Evolutionary conservation across 2,888 invertebrate species (phyloP), one percentile per base, ranked within the genome.

Genomic region (Incurvaria masculella): DNA sequence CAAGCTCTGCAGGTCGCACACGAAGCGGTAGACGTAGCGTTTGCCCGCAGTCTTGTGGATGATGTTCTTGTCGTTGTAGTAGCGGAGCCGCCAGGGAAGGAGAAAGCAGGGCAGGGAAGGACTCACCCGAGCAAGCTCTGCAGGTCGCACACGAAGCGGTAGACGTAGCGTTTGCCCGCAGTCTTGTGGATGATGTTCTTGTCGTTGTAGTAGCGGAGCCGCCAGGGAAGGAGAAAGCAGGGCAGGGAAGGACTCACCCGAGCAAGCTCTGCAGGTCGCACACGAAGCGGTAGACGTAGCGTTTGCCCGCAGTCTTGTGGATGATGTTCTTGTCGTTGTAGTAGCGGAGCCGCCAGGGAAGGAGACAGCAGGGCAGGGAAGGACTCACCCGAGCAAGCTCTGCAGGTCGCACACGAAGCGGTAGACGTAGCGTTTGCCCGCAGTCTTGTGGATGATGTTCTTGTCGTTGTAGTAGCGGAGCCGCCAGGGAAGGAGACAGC

Each of bases 251-350:
- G 42, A 72, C 82, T 80, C 70, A 91, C 87, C 97, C 97, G 62
- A 97, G 85, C 61, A 97, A 83, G 72, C 87, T 91, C 76, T 97
- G 95, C 64, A 97, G 85, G 82, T 97, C 97, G 78, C 97, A 97
- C 51, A 97, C 97, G 76, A 97, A 98, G 70, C 96, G 90, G 80
- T 98, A 98, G 54, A 98, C 97, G 74, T 98, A 98, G 64, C 97
- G 91, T 72, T 97, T 97, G 61, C 97, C 97, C 45, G 97, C 95
- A 55, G 97, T 97, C 84, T 98, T 98, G 80, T 97, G 97, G 59
- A 98, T 98, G 63, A 98, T 98, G 74, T 97, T 97, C 76, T 98
- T 98, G 79, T 98, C 97, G 69, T 98, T 98, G 69, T 98, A 98
- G 70, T 98, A 98, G 51, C 97, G 90, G 43, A 98, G 83, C 33